Conservation (phyloP, 53 echinoderm and acorn worm genomes). For the Astropecten irregularis region DNA sequence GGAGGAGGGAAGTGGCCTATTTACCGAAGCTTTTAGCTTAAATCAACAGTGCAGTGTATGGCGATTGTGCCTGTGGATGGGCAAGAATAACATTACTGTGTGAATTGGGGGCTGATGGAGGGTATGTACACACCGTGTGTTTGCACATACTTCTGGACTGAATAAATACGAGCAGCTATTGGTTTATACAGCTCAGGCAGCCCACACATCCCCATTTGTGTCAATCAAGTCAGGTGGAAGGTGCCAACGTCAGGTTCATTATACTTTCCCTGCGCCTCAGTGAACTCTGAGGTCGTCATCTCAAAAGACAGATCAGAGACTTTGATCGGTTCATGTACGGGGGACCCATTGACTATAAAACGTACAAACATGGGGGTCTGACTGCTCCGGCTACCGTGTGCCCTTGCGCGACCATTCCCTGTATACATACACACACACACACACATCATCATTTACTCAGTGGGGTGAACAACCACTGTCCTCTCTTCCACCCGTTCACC, state of each 20-base stretch:
- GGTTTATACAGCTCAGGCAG: slow-evolving; percentile 47
- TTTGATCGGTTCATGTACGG: slow-evolving; percentile 38
- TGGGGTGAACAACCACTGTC: slow-evolving; percentile 38
- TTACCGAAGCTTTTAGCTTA: slow-evolving; percentile 80
- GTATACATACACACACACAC: too few species aligned
- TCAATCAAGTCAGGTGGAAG: slow-evolving; percentile 71
- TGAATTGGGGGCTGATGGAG: slow-evolving; percentile 71
- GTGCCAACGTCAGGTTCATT: slow-evolving; percentile 82
- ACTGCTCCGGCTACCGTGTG: slow-evolving; percentile 1
- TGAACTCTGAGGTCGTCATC: slow-evolving; percentile 66
- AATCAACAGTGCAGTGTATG: slow-evolving; percentile 73
- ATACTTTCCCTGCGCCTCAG: slow-evolving; percentile 69
- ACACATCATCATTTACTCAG: slow-evolving; percentile 44
- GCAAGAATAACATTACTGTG: slow-evolving; percentile 74
- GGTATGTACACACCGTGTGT: slow-evolving; percentile 68
- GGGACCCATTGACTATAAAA: slow-evolving; percentile 43
- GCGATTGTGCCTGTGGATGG: slow-evolving; percentile 72
- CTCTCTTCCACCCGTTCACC: not conserved
- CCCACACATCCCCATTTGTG: slow-evolving; percentile 61
- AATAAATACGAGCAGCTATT: slow-evolving; percentile 64
- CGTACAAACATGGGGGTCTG: slow-evolving; percentile 32
- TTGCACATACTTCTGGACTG: slow-evolving; percentile 65
- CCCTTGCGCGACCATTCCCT: not conserved
- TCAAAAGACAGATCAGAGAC: slow-evolving; percentile 37
- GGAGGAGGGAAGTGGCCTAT: slow-evolving; percentile 52